These are phyloP conservation scores for Etia nguti DNA, from an alignment of 2,113 vertebrate genomes.

Conservation along the genomic window DNA sequence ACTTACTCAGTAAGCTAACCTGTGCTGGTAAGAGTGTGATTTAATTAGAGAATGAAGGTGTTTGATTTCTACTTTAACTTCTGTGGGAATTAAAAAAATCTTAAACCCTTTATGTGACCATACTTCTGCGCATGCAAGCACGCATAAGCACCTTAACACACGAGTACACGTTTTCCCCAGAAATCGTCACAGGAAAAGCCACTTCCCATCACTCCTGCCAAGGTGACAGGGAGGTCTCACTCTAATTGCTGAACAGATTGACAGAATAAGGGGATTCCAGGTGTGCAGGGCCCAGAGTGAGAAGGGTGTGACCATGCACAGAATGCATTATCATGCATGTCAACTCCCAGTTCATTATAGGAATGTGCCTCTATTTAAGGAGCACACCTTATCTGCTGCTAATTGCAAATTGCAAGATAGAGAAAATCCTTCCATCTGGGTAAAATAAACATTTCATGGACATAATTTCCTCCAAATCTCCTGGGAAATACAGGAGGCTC, in stretches of 20 bases:
- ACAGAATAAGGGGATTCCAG: conserved; percentile 29
- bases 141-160: neutral
- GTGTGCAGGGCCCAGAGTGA: neutral
- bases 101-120: neutral
- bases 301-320: conserved; percentile 23
- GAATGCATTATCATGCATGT: conserved; percentile 42
- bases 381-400: conserved; percentile 8
- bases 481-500: neutral
- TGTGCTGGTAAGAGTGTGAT: neutral
- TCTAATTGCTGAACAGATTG: conserved; percentile 39
- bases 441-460: conserved; percentile 22
- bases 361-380: conserved; percentile 9
- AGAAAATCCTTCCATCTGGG: neutral
- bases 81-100: neutral
- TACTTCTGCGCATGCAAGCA: neutral
- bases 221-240: neutral
- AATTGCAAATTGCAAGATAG: neutral
- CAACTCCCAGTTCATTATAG: conserved; percentile 5
- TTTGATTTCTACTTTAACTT: neutral
- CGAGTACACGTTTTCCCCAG: neutral
- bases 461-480: neutral
- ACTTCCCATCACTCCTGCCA: neutral
- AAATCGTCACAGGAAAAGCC: neutral
- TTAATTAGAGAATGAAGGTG: conserved; percentile 20
- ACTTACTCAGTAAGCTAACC: conserved; percentile 4